phyloP scores from a whole-genome alignment of 2,797 vertebrate species.

The Sebastes flavidus region DNA sequence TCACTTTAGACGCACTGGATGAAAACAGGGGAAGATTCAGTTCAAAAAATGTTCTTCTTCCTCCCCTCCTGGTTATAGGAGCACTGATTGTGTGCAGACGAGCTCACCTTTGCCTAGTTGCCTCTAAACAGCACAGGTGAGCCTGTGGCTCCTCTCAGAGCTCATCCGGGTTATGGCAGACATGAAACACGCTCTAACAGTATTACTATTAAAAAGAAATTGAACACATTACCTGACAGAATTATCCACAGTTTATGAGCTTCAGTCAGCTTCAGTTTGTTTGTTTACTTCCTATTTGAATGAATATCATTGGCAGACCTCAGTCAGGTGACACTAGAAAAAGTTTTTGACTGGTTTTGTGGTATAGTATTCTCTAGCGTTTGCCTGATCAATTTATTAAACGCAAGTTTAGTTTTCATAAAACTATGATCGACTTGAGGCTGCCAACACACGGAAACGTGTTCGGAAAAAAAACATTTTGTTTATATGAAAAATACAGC shows the following conservation, averaged over 20 bases:
- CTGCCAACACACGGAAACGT: background rate
- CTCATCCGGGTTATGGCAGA: background rate
- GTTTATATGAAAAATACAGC: background rate
- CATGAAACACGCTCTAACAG: accelerated
- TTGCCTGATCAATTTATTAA: background rate
- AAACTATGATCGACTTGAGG: background rate
- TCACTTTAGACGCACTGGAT: too few relatives aligned
- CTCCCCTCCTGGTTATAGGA: too few relatives aligned
- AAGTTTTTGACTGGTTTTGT: background rate
- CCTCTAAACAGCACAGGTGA: background rate
- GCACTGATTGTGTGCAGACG: background rate
- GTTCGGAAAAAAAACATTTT: background rate
- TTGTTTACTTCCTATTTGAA: background rate
- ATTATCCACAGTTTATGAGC: background rate
- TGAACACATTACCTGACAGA: background rate
- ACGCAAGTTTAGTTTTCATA: background rate
- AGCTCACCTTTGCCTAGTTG: background rate
- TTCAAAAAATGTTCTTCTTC: too few relatives aligned
- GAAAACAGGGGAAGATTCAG: background rate
- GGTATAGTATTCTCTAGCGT: background rate
- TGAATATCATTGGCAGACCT: background rate
- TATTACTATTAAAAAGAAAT: background rate
- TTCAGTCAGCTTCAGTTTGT: background rate
- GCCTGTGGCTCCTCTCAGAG: background rate
- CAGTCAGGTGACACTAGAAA: background rate